phyloP scores from a whole-genome alignment of 2,797 vertebrate genomes.

The Falco concolor region DNA sequence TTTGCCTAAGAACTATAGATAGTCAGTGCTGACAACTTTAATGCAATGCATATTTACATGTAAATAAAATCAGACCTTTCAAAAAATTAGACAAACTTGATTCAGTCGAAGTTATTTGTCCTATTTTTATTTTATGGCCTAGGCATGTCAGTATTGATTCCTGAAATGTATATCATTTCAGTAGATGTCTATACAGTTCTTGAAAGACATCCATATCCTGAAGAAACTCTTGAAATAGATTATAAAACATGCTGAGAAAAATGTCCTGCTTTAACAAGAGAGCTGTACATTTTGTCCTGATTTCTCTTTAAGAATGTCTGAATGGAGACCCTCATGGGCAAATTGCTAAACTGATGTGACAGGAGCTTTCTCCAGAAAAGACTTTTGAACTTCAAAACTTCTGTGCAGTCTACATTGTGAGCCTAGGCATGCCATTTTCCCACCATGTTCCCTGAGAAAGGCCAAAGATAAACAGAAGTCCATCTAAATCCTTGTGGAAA shows the following conservation, averaged over 20 bases:
- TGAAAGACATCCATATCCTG: conserved; percentile 23
- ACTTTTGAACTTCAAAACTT: not conserved
- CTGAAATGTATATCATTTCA: conserved; percentile 10
- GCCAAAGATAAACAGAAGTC: not conserved
- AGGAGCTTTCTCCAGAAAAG: not conserved
- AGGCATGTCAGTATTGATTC: conserved; percentile 16
- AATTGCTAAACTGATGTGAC: not conserved
- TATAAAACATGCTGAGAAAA: not conserved
- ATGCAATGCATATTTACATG: not conserved
- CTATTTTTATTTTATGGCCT: not conserved
- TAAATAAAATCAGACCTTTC: not conserved
- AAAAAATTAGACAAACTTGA: not conserved
- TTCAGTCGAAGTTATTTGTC: not conserved
- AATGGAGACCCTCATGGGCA: not conserved
- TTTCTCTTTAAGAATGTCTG: not conserved
- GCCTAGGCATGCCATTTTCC: not conserved
- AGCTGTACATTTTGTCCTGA: not conserved
- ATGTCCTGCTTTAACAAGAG: not conserved
- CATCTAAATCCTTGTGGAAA: not conserved
- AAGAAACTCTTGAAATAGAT: conserved; percentile 43
- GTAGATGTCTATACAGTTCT: conserved; percentile 38
- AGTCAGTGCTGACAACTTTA: not conserved
- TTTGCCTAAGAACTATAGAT: not conserved
- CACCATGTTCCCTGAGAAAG: not conserved
- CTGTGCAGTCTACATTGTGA: not conserved